A percentile compares a stretch with the other conserved stretches of the same genome.
Conservation (phyloP, 1,140 invertebrate genomes). For the Bemisia tabaci region DNA sequence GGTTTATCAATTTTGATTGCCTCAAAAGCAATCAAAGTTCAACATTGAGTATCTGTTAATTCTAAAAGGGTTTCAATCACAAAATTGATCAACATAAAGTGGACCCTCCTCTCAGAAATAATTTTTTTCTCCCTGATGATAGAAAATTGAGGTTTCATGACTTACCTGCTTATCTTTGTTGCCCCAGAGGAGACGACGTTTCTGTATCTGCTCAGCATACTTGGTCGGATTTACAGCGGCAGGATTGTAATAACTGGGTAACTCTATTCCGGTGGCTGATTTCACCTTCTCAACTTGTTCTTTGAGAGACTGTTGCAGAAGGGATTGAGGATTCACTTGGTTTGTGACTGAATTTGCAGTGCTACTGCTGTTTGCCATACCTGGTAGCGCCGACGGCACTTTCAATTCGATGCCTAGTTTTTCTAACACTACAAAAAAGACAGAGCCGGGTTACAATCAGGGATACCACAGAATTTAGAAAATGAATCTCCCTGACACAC, state of each 20-base stretch:
- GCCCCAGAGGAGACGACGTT: slow-evolving; percentile 38
- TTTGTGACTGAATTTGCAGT: not conserved
- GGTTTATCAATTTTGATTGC: too few species aligned
- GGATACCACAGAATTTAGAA: too few species aligned
- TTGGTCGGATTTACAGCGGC: slow-evolving; percentile 60
- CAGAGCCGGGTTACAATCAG: not conserved
- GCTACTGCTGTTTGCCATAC: not conserved
- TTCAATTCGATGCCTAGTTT: slow-evolving; percentile 25
- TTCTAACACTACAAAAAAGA: slow-evolving; percentile 19
- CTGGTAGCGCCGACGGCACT: slow-evolving; percentile 12
- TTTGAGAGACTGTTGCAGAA: slow-evolving; percentile 17
- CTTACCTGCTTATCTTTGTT: slow-evolving; percentile 36
- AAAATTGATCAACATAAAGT: too few species aligned
- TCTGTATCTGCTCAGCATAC: slow-evolving; percentile 77
- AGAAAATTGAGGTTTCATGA: too few species aligned
- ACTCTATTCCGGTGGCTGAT: slow-evolving; percentile 16
- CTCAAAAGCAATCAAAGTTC: too few species aligned
- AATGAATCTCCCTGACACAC: too few species aligned
- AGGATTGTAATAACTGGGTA: slow-evolving; percentile 65
- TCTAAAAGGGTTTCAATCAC: too few species aligned
- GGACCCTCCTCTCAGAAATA: too few species aligned
- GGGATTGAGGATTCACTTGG: slow-evolving; percentile 14
- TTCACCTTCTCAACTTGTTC: slow-evolving; percentile 20
- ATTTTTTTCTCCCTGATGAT: too few species aligned
- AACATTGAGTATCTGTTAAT: too few species aligned